These are phyloP conservation scores for Enteromius trimaculatus DNA, from an alignment of 2,797 vertebrate species.

Conservation along the genomic window DNA sequence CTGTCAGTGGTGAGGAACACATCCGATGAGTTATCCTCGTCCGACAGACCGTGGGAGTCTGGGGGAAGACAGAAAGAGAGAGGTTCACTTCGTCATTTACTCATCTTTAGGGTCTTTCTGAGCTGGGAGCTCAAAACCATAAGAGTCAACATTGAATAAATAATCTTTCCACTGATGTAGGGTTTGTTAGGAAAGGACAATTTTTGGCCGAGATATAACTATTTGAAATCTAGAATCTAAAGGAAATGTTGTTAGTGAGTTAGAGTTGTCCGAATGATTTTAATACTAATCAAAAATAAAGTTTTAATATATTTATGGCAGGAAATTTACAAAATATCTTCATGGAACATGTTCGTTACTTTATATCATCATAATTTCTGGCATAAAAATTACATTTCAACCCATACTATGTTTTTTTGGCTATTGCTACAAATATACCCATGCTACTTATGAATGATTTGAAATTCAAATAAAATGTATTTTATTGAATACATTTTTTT, in stretches of 20 bases:
- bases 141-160: not conserved
- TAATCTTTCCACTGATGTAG: not conserved
- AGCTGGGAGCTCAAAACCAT: not conserved
- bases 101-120: not conserved
- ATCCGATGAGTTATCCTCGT: conserved; percentile 89
- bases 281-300: too few relatives aligned
- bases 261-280: not conserved
- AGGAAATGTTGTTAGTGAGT: not conserved
- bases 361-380: not conserved
- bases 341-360: not conserved
- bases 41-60: conserved; percentile 80
- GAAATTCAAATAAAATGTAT: not conserved
- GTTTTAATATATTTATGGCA: not conserved
- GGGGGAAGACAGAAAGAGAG: not conserved
- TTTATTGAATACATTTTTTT: not conserved
- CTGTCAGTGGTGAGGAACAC: conserved; percentile 92
- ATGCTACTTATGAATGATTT: accelerated
- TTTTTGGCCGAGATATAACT: not conserved
- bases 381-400: not conserved
- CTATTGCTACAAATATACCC: too few relatives aligned
- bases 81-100: not conserved
- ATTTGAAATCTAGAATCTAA: not conserved
- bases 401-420: too few relatives aligned
- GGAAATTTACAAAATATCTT: not conserved
- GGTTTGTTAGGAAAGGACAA: not conserved